Percentiles rank a stretch among this genome's conserved stretches.
Evolutionary conservation across 2,888 invertebrate genomes (phyloP).

Genomic region (Cordilura impudica): DNA sequence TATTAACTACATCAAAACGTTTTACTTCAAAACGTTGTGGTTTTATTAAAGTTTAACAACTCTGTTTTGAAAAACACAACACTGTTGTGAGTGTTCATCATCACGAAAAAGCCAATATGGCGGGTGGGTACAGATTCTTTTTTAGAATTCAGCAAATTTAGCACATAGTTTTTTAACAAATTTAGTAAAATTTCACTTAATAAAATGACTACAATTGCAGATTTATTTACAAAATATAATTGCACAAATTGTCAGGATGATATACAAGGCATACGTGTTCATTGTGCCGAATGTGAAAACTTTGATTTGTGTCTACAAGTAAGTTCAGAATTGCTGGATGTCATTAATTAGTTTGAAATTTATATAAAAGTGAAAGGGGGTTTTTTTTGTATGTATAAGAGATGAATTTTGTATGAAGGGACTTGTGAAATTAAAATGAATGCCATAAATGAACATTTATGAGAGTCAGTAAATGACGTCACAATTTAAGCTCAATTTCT

Average conservation of each 20-base stretch:
- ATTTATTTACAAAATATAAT: constrained; percentile 85
- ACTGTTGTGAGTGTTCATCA: constrained; percentile 7
- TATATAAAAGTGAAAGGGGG: constrained; percentile 74
- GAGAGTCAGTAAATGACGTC: constrained; percentile 80
- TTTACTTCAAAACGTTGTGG: neutral
- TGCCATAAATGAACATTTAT: too few relatives aligned
- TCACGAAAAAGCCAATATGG: constrained; percentile 80
- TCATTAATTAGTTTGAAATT: neutral
- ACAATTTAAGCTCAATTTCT: neutral
- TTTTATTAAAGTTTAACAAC: neutral
- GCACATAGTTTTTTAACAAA: constrained; percentile 40
- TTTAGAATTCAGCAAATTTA: constrained; percentile 47
- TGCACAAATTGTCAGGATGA: constrained; percentile 97
- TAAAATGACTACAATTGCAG: constrained; percentile 79
- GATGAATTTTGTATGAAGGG: neutral
- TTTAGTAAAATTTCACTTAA: constrained; percentile 10
- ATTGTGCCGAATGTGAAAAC: constrained; percentile 93
- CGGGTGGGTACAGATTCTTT: constrained; percentile 79
- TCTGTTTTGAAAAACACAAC: neutral
- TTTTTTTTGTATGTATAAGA: neutral
- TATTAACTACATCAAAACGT: too few relatives aligned
- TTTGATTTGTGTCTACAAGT: constrained; percentile 98
- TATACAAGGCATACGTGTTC: constrained; percentile 91
- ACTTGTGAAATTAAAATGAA: too few relatives aligned
- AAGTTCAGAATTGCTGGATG: constrained; percentile 78